Base-by-base conservation (phyloP, 1,140 invertebrate species). In the Asbolus verrucosus region DNA sequence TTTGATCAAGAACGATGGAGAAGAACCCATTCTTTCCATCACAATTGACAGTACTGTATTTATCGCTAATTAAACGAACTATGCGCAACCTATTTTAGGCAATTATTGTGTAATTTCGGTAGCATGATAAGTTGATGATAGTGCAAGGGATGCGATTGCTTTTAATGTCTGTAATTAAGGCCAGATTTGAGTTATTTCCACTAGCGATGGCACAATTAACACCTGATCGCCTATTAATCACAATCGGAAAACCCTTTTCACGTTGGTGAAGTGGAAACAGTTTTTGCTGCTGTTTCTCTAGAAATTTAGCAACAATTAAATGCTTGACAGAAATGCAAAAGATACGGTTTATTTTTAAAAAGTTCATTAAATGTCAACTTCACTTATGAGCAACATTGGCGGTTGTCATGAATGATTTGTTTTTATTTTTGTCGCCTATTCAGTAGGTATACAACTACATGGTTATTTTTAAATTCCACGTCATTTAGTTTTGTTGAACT, bases 81-180 rank as follows among this genome's bases (percentile, higher is more conserved):
- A 54, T 54, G 46, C 11, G 2, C 11, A 11, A 21, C 19, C 46
- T 54, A 54, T 54, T 54, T 68, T 63, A 65, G 69, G 66, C 71
- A 73, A 73, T 73, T 73, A 73, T 65, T 65, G 21, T 43, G 71
- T 66, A 73, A 73, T 73, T 73, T 73, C 67, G 67, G 67, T 72
- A 65, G 60, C 71, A 70, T 70, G 71, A 73, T 73, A 65, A 70
- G 71, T 27, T 73, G 71, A 73, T 73, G 71, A 73, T 60, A 60
- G 71, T 70, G 62, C 50, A 67, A 70, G 71, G 63, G 54, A 38
- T 59, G 54, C 62, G 71, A 73, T 73, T 73, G 67, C 36, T 54
- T 41, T 59, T 73, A 73, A 73, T 73, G 31, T 61, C 67, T 67
- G 71, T 73, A 73, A 73, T 73, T 73, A 73, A 73, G 33, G 65